Conservation (phyloP, 2,113 vertebrate species). For the Ammodytes marinus region DNA sequence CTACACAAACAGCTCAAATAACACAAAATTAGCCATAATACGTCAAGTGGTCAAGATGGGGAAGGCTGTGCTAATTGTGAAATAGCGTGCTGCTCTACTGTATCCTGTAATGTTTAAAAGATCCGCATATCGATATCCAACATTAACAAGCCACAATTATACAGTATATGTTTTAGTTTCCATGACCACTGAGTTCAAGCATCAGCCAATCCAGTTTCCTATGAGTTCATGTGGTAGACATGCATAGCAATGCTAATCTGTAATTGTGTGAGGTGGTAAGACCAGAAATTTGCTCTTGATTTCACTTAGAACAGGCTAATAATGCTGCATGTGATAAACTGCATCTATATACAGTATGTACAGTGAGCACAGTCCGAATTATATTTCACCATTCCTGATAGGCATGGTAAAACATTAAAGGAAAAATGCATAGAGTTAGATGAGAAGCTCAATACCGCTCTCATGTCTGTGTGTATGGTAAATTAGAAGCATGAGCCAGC, state of each 20-base stretch:
- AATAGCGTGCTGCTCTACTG: not conserved
- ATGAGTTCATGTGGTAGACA: conserved; percentile 37
- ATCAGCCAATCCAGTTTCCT: conserved; percentile 49
- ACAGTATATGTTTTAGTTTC: conserved; percentile 47
- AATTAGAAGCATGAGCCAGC: not conserved
- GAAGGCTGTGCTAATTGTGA: not conserved
- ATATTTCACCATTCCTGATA: not conserved
- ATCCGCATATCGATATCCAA: conserved; percentile 20
- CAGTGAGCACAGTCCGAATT: not conserved
- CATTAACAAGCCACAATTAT: conserved; percentile 54
- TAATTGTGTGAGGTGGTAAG: conserved; percentile 42
- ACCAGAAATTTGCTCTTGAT: conserved; percentile 2
- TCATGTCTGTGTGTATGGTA: not conserved
- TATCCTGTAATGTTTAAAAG: conserved; percentile 13
- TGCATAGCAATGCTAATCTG: conserved; percentile 43
- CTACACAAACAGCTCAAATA: not conserved
- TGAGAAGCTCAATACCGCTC: not conserved
- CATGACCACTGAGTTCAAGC: conserved; percentile 53
- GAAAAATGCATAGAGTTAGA: not conserved
- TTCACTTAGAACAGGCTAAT: conserved; percentile 2
- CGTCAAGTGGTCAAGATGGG: not conserved
- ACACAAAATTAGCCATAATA: not conserved
- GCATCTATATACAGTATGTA: not conserved
- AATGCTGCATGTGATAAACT: not conserved
- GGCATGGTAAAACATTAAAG: not conserved